Base-by-base conservation (phyloP, 2,888 invertebrate genomes). In the Epinotia bilunana region DNA sequence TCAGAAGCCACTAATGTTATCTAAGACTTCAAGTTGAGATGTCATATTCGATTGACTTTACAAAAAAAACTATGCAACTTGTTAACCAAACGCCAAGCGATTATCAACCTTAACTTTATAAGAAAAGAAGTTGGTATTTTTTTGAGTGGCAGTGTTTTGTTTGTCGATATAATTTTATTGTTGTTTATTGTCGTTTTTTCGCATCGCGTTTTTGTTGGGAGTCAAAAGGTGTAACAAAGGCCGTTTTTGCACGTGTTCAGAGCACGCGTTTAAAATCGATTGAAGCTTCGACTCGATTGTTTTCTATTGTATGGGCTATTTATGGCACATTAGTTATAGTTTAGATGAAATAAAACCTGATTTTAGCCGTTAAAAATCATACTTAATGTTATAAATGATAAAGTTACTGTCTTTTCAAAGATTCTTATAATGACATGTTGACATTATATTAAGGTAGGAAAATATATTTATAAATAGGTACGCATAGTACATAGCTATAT, bases 1-100 rank as follows among this genome's bases (percentile, higher is more conserved):
- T 92, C 92, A 92, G 86, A 92, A 93, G 91, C 93, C 93, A 91
- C 93, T 93, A 94, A 94, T 93, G 91, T 90, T 93, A 93, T 93
- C 93, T 92, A 87, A 90, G 90, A 90, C 88, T 88, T 86, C 82
- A 86, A 82, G 87, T 86, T 74, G 84, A 91, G 89, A 89, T 82
- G 85, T 91, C 90, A 87, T 83, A 84, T 86, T 86, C 84, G 81
- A 80, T 78, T 77, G 78, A 77, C 68, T 72, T 72, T 68, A 80
- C 81, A 78, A 83, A 78, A 69, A 78, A 74, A 74, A 76, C 76
- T 74, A 78, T 79, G 74, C 77, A 62, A 12, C 20, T 23, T 3
- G 13, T 23, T 49, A 64, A 73, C 18, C 11, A 23, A 49, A 63
- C 46, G 18, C 11, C 60, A 28, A 72, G 33, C 72, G 12, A 75